These are phyloP conservation scores for Phoeniculus purpureus DNA, from an alignment of 2,797 vertebrate species.

Conservation along the genomic window DNA sequence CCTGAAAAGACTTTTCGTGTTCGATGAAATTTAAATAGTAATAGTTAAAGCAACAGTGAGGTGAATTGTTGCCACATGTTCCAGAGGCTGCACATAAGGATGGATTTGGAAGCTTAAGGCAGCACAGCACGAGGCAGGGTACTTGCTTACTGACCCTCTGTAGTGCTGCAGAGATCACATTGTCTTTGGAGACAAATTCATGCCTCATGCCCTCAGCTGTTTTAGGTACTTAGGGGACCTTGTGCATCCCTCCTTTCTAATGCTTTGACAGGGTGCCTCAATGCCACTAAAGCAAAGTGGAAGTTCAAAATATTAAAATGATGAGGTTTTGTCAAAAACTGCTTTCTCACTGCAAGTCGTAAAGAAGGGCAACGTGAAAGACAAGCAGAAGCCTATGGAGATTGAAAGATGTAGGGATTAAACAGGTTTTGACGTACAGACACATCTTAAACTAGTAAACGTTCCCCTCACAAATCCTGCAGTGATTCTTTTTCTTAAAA, in stretches of 20 bases:
- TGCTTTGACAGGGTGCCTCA: not conserved
- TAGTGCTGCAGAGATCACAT: not conserved
- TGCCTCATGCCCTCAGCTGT: not conserved
- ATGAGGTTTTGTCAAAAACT: not conserved
- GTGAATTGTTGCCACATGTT: constrained; percentile 49
- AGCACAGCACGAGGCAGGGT: not conserved
- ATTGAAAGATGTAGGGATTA: not conserved
- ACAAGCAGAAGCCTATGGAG: not conserved
- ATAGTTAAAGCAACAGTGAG: constrained; percentile 26
- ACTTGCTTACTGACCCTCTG: not conserved
- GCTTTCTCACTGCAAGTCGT: not conserved
- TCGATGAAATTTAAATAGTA: constrained; percentile 42
- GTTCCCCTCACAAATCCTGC: not conserved
- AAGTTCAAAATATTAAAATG: not conserved
- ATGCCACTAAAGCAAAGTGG: not conserved
- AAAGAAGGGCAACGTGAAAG: not conserved
- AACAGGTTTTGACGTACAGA: not conserved
- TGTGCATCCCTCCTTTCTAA: not conserved
- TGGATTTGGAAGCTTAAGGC: not conserved
- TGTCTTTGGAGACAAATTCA: not conserved
- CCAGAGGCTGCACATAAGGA: not conserved
- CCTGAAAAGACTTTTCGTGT: constrained; percentile 5
- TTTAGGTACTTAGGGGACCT: not conserved
- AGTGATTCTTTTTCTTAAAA: not conserved
- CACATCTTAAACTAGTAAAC: not conserved